phyloP scores from a whole-genome alignment of 1,140 invertebrate species.

The Drosophila elegans region DNA sequence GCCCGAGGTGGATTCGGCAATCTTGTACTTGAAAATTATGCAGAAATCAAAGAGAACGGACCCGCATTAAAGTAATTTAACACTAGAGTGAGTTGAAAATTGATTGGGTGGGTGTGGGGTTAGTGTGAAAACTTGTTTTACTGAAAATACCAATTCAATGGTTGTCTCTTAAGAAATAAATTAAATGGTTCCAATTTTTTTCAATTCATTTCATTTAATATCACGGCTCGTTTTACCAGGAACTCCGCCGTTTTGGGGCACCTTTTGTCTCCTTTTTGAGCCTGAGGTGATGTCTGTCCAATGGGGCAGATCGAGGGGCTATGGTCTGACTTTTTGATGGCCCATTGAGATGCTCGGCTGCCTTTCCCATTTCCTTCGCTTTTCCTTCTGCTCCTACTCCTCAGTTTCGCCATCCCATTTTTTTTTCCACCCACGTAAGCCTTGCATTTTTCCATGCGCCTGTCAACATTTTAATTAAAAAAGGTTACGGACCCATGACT shows the following conservation, averaged over 20 bases:
- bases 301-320: slow-evolving; percentile 35
- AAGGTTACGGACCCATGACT: slow-evolving; percentile 77
- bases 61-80: slow-evolving; percentile 56
- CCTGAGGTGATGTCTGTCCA: slow-evolving; percentile 41
- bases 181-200: neutral
- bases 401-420: neutral
- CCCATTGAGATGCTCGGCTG: slow-evolving; percentile 22
- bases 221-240: neutral
- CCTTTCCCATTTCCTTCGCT: neutral
- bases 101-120: neutral
- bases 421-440: slow-evolving; percentile 10
- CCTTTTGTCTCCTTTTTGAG: slow-evolving; percentile 22
- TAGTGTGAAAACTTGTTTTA: neutral
- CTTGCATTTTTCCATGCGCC: slow-evolving; percentile 79
- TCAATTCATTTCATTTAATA: neutral
- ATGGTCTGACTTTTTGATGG: slow-evolving; percentile 48
- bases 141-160: too few relatives aligned
- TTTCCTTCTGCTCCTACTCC: neutral
- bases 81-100: neutral
- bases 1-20: slow-evolving; percentile 47
- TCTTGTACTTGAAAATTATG: slow-evolving; percentile 49
- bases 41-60: slow-evolving; percentile 29
- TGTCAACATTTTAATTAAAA: slow-evolving; percentile 85
- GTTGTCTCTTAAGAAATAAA: neutral
- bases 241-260: neutral